These are phyloP conservation scores for Saguinus imperator DNA, from an alignment of 2,113 vertebrate species.

Conservation along the genomic window DNA sequence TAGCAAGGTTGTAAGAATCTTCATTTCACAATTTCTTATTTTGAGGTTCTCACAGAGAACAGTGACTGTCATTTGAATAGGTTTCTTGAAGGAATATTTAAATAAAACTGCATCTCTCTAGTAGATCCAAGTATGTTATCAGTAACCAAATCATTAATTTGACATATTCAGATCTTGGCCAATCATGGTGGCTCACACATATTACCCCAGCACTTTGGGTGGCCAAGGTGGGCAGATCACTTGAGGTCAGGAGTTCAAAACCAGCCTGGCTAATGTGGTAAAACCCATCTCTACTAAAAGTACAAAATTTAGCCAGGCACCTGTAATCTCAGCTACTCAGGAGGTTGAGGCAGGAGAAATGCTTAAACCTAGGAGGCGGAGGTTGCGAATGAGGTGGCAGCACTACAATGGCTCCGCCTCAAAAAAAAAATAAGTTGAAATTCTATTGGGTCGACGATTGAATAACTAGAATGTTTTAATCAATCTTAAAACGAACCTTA, in stretches of 20 bases:
- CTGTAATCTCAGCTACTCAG: no score
- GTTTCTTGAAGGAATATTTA: slow-evolving; percentile 1
- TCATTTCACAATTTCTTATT: slow-evolving; percentile 47
- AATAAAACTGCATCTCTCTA: neutral
- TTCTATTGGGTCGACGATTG: neutral
- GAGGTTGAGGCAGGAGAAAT: no score
- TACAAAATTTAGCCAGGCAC: no score
- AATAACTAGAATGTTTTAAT: neutral
- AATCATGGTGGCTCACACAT: no score
- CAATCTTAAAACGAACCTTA: neutral
- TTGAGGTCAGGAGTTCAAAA: no score
- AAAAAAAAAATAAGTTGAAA: neutral
- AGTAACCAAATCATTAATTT: slow-evolving; percentile 4
- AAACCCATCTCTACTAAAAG: no score
- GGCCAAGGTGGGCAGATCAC: no score
- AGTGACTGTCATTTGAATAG: neutral
- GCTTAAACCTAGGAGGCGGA: no score
- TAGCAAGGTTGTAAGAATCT: slow-evolving; percentile 56
- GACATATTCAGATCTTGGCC: neutral
- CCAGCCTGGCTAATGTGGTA: no score
- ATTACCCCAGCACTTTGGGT: no score
- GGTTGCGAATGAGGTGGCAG: no score
- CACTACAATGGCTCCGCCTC: no score
- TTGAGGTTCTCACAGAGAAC: neutral
- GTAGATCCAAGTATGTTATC: neutral